phyloP scores from a whole-genome alignment of 53 echinoderm and acorn worm genomes.

The Hippasteria phrygiana region DNA sequence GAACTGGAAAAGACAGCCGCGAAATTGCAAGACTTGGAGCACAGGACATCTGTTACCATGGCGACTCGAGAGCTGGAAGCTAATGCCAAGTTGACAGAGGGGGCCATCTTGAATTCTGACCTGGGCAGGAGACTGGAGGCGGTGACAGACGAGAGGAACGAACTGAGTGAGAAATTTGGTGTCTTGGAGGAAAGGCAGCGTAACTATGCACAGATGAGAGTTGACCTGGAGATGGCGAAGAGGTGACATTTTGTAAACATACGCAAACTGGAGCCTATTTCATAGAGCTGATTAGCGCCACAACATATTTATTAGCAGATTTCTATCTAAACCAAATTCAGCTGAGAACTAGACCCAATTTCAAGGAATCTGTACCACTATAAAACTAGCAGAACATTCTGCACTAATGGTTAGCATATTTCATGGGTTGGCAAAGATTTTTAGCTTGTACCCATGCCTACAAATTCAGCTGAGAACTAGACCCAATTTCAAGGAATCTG shows the following conservation, averaged over 20 bases:
- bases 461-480: too few relatives aligned
- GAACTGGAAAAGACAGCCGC: constrained; percentile 20
- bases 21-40: constrained; percentile 7
- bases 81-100: constrained; percentile 53
- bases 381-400: too few relatives aligned
- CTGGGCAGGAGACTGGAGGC: constrained; percentile 22
- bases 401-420: too few relatives aligned
- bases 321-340: too few relatives aligned
- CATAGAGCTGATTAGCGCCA: too few relatives aligned
- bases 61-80: constrained; percentile 52
- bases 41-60: constrained; percentile 36
- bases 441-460: too few relatives aligned
- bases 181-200: constrained; percentile 1
- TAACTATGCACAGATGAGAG: not conserved
- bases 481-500: too few relatives aligned
- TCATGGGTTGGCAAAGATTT: too few relatives aligned
- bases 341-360: too few relatives aligned
- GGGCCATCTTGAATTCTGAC: constrained; percentile 40
- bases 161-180: not conserved
- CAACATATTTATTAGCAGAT: too few relatives aligned
- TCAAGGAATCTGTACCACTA: too few relatives aligned
- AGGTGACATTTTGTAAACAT: not conserved
- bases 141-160: not conserved
- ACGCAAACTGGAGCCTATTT: too few relatives aligned
- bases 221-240: constrained; percentile 1